Base-by-base conservation (phyloP, 2,113 vertebrate species). In the Regulus satrapa region DNA sequence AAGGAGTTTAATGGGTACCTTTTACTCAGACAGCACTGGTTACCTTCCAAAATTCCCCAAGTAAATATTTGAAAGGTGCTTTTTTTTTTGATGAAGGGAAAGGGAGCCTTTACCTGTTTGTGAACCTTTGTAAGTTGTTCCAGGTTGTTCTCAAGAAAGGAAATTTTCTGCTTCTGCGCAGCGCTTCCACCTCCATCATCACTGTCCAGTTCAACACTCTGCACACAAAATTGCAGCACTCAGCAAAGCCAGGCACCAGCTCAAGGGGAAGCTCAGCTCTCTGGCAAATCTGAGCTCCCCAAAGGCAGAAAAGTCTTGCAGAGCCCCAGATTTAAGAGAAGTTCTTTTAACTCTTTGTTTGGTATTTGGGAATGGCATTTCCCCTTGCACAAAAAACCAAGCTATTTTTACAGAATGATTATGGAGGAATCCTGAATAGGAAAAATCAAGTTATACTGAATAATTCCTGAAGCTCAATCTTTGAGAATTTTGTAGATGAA, bases 71-170 rank as follows among this genome's bases (percentile, higher is more conserved):
- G 18, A 41, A 56, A 69, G 26, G 7, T 8, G 3, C 5, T 3
- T 18, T 18, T 3, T 18, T 18, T 28, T 38, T 20, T 19, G 46
- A 18, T 18, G 29, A 8, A 36, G n/a, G 19, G 25, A 18, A 28
- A 38, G 2, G 5, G 21, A 76, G 32, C 32, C 46, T 63, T 55
- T 40, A 99, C 99, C 99, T 99, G 99, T 95, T 99, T 99, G 98
- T 99, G 99, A 97, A 99, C 99, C 78, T 99, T 99, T 41, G 99
- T 99, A 97, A 99, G 99, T 95, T 99, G 99, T 89, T 99, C 99
- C 97, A 99, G 94, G 96, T 99, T 99, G 94, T 99, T 99, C 97
- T 99, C 99, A 98, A 99, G 98, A 98, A 99, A 99, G 94, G 99
- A 99, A 94, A 99, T 99, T 95, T 99, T 99, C 97, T 99, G 99